These are phyloP conservation scores for Pao palembangensis DNA, from an alignment of 2,113 vertebrate species.

Conservation along the genomic window DNA sequence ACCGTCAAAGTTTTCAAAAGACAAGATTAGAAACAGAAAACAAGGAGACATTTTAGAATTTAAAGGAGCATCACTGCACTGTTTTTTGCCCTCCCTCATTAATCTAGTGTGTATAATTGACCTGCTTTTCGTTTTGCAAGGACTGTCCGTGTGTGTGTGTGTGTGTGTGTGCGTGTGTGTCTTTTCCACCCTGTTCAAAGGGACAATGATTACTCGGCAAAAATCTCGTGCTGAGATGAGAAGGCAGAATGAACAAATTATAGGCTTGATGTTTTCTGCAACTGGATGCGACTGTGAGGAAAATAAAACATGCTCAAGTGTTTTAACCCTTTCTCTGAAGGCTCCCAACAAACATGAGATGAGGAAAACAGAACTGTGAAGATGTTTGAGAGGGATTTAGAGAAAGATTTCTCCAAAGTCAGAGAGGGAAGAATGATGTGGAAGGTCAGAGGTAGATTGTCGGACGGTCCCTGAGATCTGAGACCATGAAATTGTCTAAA, in stretches of 20 bases:
- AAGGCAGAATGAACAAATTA: slow-evolving; percentile 36
- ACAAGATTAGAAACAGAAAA: slow-evolving; percentile 33
- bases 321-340: slow-evolving; percentile 22
- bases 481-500: too few relatives aligned
- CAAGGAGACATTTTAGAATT: slow-evolving; percentile 29
- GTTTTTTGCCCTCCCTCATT: slow-evolving; percentile 40
- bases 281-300: slow-evolving; percentile 17
- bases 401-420: too few relatives aligned
- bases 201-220: slow-evolving; percentile 27
- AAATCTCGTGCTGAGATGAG: slow-evolving; percentile 30
- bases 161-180: slow-evolving; percentile 33
- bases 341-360: too few relatives aligned
- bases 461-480: too few relatives aligned
- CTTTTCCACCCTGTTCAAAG: slow-evolving; percentile 15
- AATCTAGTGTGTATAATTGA: slow-evolving; percentile 34
- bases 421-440: too few relatives aligned
- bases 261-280: slow-evolving; percentile 30
- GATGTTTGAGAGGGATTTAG: too few relatives aligned
- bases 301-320: slow-evolving; percentile 6
- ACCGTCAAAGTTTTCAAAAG: slow-evolving; percentile 28
- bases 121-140: slow-evolving; percentile 37
- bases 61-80: slow-evolving; percentile 33
- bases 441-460: too few relatives aligned
- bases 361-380: too few relatives aligned
- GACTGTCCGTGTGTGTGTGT: slow-evolving; percentile 30